Evolutionary conservation across 2,888 invertebrate species (phyloP).

Genomic region (Andrena marginata): DNA sequence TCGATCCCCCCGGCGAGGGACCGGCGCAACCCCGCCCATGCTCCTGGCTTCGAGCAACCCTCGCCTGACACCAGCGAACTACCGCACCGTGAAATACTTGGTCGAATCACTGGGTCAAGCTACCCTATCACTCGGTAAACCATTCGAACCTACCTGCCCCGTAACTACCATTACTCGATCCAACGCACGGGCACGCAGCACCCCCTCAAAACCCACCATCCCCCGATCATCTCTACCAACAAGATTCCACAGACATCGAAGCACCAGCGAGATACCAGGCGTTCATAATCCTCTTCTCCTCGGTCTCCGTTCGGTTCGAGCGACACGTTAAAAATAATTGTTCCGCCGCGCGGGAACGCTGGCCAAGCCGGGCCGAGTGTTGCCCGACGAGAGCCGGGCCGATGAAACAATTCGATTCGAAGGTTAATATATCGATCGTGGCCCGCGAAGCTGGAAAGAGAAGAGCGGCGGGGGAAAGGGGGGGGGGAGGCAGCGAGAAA

Average conservation of each 20-base stretch:
- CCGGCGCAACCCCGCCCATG: not conserved
- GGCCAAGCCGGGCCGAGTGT: not conserved
- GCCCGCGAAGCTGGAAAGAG: too few relatives aligned
- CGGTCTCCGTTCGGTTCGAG: not conserved
- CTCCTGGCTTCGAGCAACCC: not conserved
- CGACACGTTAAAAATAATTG: slow-evolving; percentile 28
- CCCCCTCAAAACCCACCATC: too few relatives aligned
- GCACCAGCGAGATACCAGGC: too few relatives aligned
- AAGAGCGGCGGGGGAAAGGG: too few relatives aligned
- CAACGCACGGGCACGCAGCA: too few relatives aligned
- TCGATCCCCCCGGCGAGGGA: not conserved
- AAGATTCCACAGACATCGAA: too few relatives aligned
- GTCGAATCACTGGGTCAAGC: not conserved
- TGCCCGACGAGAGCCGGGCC: not conserved
- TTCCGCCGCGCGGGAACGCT: slow-evolving; percentile 9
- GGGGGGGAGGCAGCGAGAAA: not conserved
- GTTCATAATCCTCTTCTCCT: too few relatives aligned
- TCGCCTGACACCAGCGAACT: not conserved
- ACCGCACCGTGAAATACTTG: not conserved
- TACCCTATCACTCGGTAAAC: not conserved
- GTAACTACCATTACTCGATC: too few relatives aligned
- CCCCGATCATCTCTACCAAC: too few relatives aligned
- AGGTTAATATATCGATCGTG: slow-evolving; percentile 25
- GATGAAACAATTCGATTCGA: slow-evolving; percentile 32
- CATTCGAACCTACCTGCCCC: too few relatives aligned